Evolutionary conservation across 2,888 invertebrate genomes (phyloP), one percentile per base, ranked within the genome.

Genomic region (Agriopis marginaria): DNA sequence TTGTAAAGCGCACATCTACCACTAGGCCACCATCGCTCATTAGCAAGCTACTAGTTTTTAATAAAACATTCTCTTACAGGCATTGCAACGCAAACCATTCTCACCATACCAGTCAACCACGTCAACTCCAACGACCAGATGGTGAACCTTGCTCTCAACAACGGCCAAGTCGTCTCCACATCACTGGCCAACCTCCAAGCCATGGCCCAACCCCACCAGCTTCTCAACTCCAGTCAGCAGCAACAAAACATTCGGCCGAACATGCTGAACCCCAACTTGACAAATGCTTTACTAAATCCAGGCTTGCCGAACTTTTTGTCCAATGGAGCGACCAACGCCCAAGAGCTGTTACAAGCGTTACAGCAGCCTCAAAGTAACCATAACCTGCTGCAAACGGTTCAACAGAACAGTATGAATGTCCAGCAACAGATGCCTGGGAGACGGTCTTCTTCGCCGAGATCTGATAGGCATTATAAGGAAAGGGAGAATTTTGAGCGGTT

Each of bases 41-140:
- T 23, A 23, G 17, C 17, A 23, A 23, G 17, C 17, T 32, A 3
- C 32, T 32, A 32, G 32, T 32, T 32, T 5, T 4, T 32, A 32
- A 32, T 32, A 32, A 32, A 32, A 32, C 32, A 47, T 75, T 77
- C 66, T 77, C 70, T 81, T 82, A 55, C 92, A 98, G 98, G 98
- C 79, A 97, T 99, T 87, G 98, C 98, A 65, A 97, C 98, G 63
- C 99, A 99, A 94, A 99, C 99, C 83, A 98, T 99, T 86, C 95
- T 99, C 81, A 98, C 99, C 77, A 99, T 99, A 87, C 99, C 99
- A 66, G 98, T 99, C 71, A 98, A 97, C 92, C 97, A 98, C 93
- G 97, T 98, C 77, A 97, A 97, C 93, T 95, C 96, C 60, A 95
- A 95, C 86, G 96, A 96, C 79, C 96, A 96, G 81, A 97, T 97